Conservation (phyloP, 2,888 invertebrate species). For the Drosophila fungiperda region DNA sequence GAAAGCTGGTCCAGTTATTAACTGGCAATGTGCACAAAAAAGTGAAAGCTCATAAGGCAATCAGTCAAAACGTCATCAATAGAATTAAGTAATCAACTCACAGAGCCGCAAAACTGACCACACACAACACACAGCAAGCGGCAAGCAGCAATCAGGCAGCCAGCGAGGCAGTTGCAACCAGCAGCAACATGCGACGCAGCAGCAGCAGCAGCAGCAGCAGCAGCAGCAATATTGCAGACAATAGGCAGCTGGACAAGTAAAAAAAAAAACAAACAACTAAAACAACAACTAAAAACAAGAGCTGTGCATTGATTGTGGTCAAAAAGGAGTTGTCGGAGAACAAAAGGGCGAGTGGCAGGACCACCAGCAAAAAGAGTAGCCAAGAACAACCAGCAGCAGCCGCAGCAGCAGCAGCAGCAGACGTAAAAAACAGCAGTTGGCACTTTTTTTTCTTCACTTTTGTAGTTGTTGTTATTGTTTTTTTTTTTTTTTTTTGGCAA, state of each 20-base stretch:
- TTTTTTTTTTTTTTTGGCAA: constrained; percentile 33
- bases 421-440: constrained; percentile 63
- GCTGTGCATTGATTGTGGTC: constrained; percentile 72
- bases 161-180: constrained; percentile 8
- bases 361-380: constrained; percentile 58
- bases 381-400: constrained; percentile 46
- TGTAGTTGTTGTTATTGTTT: constrained; percentile 2
- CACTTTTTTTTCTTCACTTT: constrained; percentile 54
- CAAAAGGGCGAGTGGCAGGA: constrained; percentile 68
- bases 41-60: constrained; percentile 81
- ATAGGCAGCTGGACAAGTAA: constrained; percentile 32
- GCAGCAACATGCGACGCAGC: constrained; percentile 11
- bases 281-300: constrained; percentile 15
- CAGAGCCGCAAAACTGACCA: constrained; percentile 64
- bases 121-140: constrained; percentile 57
- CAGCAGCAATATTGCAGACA: constrained; percentile 41
- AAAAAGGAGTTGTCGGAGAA: constrained; percentile 62
- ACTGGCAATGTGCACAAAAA: constrained; percentile 67
- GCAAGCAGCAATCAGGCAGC: no score
- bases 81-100: constrained; percentile 83
- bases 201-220: constrained; percentile 8
- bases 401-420: constrained; percentile 41
- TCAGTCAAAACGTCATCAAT: constrained; percentile 82
- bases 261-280: background rate
- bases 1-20: constrained; percentile 68